Evolutionary conservation across 2,888 invertebrate genomes (phyloP), one percentile per base, ranked within the genome.

Genomic region (Rotaria socialis): DNA sequence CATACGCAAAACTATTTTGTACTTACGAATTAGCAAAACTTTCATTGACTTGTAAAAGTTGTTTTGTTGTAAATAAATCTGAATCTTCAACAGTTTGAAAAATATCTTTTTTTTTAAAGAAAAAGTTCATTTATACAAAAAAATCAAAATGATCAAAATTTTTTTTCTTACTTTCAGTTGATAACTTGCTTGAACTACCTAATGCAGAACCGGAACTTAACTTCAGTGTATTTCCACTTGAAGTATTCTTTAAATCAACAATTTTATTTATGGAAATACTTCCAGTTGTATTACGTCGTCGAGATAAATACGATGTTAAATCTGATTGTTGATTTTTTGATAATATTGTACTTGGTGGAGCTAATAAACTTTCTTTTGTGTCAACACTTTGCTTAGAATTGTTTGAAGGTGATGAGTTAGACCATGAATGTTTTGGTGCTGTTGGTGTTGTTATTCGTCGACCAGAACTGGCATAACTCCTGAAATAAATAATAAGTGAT

Each of bases 241-340:
- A 19, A 0, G 80, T 80, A 47, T 80, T 80, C n/a, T 80, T 80
- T 47, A 47, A 47, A 80, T 80, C 80, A n/a, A 80, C 43, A 4
- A n/a, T 35, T 80, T 80, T 80, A 47, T 19, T 80, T 1, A 80
- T 24, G 3, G 43, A 47, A 47, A 80, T 80, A 47, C 80, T 80
- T n/a, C 80, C 80, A 47, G 80, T 80, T 80, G 80, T 80, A 80
- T 80, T 80, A 10, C 80, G 80, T n/a, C 80, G 80, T 47, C 80
- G 24, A 24, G 80, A 80, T 47, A 80, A 47, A 47, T 80, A 80
- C 24, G 80, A 80, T 47, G 43, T 24, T n/a, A 80, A 80, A 19
- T 80, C 80, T 2, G 80, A 47, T 80, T 27, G 35, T 67, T 67
- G 67, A 67, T 10, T 35, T 67, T 67, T 67, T 5, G 67, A 35